Conservation (phyloP, 2,888 invertebrate species). For the Agonopterix subpropinquella region DNA sequence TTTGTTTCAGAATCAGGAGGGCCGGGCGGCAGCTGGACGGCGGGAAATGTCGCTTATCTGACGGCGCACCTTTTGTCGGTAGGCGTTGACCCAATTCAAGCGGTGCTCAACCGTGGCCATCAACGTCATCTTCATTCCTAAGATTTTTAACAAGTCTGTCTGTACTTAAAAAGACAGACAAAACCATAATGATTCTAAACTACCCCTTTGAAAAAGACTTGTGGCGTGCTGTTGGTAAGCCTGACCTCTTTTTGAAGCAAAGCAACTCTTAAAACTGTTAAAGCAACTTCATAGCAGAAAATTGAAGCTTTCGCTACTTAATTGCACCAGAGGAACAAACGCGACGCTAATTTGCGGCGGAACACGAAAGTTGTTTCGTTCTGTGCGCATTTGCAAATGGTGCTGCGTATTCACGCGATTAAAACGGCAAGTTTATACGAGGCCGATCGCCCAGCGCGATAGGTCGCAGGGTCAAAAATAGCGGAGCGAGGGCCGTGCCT, state of each 20-base stretch:
- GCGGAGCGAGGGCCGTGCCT: slow-evolving; percentile 62
- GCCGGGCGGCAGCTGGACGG: slow-evolving; percentile 56
- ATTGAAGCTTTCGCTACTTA: slow-evolving; percentile 29
- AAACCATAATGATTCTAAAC: neutral
- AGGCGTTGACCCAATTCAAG: slow-evolving; percentile 71
- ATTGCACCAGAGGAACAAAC: slow-evolving; percentile 36
- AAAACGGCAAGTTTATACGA: slow-evolving; percentile 63
- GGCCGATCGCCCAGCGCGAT: slow-evolving; percentile 69
- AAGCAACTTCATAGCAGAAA: slow-evolving; percentile 13
- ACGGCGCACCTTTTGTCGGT: slow-evolving; percentile 70
- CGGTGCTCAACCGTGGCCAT: slow-evolving; percentile 50
- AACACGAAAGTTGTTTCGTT: slow-evolving; percentile 44
- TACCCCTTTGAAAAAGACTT: too few species aligned
- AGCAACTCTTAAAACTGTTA: neutral
- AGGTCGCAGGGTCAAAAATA: slow-evolving; percentile 70
- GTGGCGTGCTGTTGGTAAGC: neutral
- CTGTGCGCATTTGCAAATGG: slow-evolving; percentile 57
- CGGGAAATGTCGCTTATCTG: slow-evolving; percentile 68
- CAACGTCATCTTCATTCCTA: slow-evolving; percentile 45
- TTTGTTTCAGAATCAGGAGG: slow-evolving; percentile 62
- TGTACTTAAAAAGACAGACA: neutral
- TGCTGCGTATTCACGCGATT: slow-evolving; percentile 63
- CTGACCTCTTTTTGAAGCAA: slow-evolving; percentile 4
- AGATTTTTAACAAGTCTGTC: slow-evolving; percentile 1
- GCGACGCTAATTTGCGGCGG: slow-evolving; percentile 42